Conservation (phyloP, 1,140 invertebrate genomes). For the Zophobas morio region DNA sequence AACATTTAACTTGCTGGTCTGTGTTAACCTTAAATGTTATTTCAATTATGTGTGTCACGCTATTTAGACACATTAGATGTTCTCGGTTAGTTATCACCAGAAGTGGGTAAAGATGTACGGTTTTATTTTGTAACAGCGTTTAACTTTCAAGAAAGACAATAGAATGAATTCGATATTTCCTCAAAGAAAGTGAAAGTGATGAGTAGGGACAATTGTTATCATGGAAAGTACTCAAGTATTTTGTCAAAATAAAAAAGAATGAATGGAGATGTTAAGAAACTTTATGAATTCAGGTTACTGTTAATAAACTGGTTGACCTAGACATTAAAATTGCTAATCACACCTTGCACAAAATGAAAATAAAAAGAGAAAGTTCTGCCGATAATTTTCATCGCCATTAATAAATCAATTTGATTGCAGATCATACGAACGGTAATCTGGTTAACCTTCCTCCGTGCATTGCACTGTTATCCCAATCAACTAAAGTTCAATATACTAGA, state of each 20-base stretch:
- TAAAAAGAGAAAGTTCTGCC: constrained; percentile 3
- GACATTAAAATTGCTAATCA: constrained; percentile 19
- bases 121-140: not conserved
- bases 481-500: constrained; percentile 27
- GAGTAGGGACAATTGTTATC: constrained; percentile 10
- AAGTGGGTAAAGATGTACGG: not conserved
- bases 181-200: constrained; percentile 21
- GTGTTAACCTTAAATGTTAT: constrained; percentile 36
- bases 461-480: constrained; percentile 3
- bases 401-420: constrained; percentile 1
- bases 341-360: not conserved
- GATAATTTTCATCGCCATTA: not conserved
- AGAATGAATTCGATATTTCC: not conserved
- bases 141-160: not conserved
- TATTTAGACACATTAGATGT: constrained; percentile 27
- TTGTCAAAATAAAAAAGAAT: constrained; percentile 2
- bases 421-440: not conserved
- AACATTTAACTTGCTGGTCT: constrained; percentile 19
- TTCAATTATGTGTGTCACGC: constrained; percentile 33
- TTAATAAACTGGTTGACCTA: constrained; percentile 40
- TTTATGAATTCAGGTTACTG: constrained; percentile 6
- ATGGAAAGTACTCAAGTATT: constrained; percentile 24
- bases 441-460: not conserved
- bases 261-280: constrained; percentile 13
- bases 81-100: constrained; percentile 2